Evolutionary conservation across 2,797 vertebrate genomes (phyloP), one percentile per base, ranked within the genome.

Genomic region (Emys orbicularis): DNA sequence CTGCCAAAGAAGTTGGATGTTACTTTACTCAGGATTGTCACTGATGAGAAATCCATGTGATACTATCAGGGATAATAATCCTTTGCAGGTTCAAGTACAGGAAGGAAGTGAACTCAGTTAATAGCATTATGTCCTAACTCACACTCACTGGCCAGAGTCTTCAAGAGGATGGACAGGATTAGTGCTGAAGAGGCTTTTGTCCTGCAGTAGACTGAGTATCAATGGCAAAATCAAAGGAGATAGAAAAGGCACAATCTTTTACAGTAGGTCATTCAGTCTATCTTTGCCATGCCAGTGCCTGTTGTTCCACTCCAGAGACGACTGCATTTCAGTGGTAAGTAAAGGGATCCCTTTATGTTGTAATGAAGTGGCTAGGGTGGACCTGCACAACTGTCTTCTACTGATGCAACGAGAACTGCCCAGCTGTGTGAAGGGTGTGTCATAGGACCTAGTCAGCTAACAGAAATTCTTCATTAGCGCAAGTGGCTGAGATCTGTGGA

Each of bases 211-310:
- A 68, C 90, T 94, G 92, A 59, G 29, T 37, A 12, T 10, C 91
- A 81, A 31, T 59, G 77, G 87, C 11, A 85, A 93, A 89, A 90
- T 12, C 87, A 85, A 83, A 86, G 81, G 5, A 12, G 72, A 12
- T 82, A 88, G 61, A 96, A 88, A 56, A 3, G 80, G 92, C 77
- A 95, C 94, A 96, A 77, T 94, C 89, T 95, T 87, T 94, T 92
- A 90, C 52, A 0, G 2, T 86, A 83, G 84, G 76, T 90, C 9
- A 19, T 79, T 21, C 16, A 27, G 79, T 1, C 90, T 57, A 54
- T 72, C 79, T 79, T 15, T 83, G 74, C 50, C 12, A 0, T 8
- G 84, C 7, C 83, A 11, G 68, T 25, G 76, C 83, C 82, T 41
- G 68, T 85, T 90, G 81, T 49, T 54, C 85, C 80, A 59, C 83